These are phyloP conservation scores for Corythornis cristatus DNA, from an alignment of 2,113 vertebrate genomes.

Conservation along the genomic window DNA sequence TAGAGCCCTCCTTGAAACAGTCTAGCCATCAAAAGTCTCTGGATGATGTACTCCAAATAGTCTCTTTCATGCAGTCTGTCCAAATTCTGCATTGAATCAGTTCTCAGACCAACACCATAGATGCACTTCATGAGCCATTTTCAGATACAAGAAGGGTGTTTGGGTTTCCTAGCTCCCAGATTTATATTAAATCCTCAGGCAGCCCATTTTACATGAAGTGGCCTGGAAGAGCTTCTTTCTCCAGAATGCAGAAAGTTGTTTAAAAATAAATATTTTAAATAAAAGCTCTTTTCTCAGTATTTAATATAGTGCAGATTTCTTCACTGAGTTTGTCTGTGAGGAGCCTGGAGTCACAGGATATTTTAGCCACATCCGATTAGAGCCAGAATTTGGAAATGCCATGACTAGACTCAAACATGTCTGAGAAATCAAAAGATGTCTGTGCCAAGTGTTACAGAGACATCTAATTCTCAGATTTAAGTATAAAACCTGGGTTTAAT, in stretches of 20 bases:
- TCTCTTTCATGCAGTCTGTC: neutral
- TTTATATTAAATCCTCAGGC: neutral
- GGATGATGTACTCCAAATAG: neutral
- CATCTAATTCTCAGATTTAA: constrained; percentile 52
- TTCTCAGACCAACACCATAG: neutral
- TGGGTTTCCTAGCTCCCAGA: neutral
- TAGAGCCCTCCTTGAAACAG: neutral
- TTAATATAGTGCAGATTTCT: constrained; percentile 27
- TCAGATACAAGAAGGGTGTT: neutral
- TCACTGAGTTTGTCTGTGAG: neutral
- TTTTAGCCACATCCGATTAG: neutral
- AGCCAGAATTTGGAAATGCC: constrained; percentile 36
- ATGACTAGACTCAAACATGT: constrained; percentile 4
- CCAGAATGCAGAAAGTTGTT: neutral
- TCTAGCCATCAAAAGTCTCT: neutral
- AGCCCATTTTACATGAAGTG: neutral
- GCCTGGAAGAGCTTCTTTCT: neutral
- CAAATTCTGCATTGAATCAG: neutral
- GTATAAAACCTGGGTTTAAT: constrained; percentile 25
- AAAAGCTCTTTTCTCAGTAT: neutral
- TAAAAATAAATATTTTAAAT: neutral
- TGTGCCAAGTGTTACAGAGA: constrained; percentile 40
- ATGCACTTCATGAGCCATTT: fast-evolving
- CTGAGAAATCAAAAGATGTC: constrained; percentile 9
- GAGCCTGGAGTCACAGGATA: neutral